These are phyloP conservation scores for Craniophora ligustri DNA, from an alignment of 2,888 invertebrate genomes.

Conservation along the genomic window DNA sequence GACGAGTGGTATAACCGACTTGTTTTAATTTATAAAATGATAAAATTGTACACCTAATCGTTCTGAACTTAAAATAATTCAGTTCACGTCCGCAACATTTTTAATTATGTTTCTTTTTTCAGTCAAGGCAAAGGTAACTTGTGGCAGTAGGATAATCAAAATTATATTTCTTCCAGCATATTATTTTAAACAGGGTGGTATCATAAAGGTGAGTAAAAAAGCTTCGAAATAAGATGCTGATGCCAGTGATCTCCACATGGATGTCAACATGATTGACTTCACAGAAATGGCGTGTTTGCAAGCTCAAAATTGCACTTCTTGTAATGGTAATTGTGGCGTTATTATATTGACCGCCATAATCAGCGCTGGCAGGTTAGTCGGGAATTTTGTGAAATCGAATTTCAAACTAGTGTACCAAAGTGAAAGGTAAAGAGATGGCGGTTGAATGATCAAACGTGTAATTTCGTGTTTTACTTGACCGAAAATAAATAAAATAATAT, in stretches of 20 bases:
- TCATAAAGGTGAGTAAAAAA: conserved; percentile 15
- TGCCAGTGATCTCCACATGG: conserved; percentile 34
- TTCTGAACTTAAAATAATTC: conserved; percentile 11
- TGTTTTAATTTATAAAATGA: conserved; percentile 48
- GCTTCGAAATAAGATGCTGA: conserved; percentile 5
- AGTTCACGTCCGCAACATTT: conserved; percentile 1
- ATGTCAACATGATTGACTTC: conserved; percentile 65
- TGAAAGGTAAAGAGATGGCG: conserved; percentile 10
- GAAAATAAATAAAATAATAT: no score
- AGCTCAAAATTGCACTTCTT: conserved; percentile 58
- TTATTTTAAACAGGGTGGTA: conserved; percentile 10
- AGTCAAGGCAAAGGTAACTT: conserved; percentile 27
- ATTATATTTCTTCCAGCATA: neutral
- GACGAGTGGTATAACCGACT: conserved; percentile 46
- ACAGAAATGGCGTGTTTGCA: conserved; percentile 66
- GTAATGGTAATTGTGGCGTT: conserved; percentile 56
- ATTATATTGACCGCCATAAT: conserved; percentile 56
- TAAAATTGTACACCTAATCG: conserved; percentile 33
- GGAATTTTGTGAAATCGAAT: conserved; percentile 43
- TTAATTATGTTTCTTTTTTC: conserved; percentile 36
- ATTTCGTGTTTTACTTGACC: conserved; percentile 1
- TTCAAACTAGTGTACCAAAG: conserved; percentile 21
- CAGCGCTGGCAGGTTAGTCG: conserved; percentile 38
- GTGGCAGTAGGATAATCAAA: neutral
- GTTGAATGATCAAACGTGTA: conserved; percentile 14